Evolutionary conservation across 1,140 invertebrate species (phyloP).

Genomic region (Caenorhabditis inopinata): DNA sequence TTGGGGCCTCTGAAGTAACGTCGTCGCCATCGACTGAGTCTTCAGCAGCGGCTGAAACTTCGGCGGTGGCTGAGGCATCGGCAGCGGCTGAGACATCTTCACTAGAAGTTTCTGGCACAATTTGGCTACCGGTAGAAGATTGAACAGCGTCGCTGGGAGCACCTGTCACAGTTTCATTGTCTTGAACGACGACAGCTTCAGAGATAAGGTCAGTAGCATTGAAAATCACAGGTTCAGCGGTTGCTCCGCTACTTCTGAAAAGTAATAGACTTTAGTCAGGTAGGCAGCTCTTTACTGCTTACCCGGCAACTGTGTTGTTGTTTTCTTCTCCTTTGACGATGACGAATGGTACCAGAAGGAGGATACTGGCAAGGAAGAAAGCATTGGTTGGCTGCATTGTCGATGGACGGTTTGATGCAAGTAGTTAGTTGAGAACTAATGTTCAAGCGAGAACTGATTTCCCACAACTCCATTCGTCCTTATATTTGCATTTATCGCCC

Average conservation of each 20-base stretch:
- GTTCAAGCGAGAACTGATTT: conserved; percentile 21
- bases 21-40: not conserved
- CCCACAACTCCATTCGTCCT: not conserved
- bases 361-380: not conserved
- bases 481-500: not conserved
- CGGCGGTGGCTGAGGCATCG: not conserved
- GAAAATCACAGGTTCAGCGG: too few relatives aligned
- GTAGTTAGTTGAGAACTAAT: not conserved
- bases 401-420: not conserved
- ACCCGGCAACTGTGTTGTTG: too few relatives aligned
- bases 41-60: not conserved
- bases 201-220: too few relatives aligned
- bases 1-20: too few relatives aligned
- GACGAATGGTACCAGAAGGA: not conserved
- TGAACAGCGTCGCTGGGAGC: too few relatives aligned
- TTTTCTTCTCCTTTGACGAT: not conserved
- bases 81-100: not conserved
- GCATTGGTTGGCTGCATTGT: not conserved
- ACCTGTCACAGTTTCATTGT: too few relatives aligned
- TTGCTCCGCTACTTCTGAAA: too few relatives aligned
- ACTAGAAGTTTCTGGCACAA: not conserved
- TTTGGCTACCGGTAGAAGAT: too few relatives aligned
- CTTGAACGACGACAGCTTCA: too few relatives aligned
- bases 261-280: too few relatives aligned
- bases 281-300: too few relatives aligned